A percentile compares a stretch with the other conserved stretches of the same genome.
These are phyloP conservation scores for Agrilus biguttatus DNA, from an alignment of 2,888 invertebrate species.

Conservation along the genomic window DNA sequence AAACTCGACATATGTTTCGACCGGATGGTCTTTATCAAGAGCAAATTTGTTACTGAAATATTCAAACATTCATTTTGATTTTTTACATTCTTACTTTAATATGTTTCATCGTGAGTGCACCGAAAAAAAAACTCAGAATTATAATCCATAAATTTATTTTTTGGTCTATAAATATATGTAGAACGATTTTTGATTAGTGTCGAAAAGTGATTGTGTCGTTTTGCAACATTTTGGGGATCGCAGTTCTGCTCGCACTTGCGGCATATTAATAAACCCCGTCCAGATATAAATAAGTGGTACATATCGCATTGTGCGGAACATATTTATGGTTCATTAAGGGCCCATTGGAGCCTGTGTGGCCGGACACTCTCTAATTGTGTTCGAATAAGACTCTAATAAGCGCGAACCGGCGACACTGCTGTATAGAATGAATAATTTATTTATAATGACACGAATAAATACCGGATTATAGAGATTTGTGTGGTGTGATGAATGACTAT, in stretches of 20 bases:
- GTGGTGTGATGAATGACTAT: slow-evolving; percentile 28
- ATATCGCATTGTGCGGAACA: slow-evolving; percentile 30
- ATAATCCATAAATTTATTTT: too few relatives aligned
- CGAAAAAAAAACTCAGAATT: too few relatives aligned
- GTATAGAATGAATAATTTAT: slow-evolving; percentile 30
- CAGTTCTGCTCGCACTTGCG: slow-evolving; percentile 4
- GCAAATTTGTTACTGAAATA: too few relatives aligned
- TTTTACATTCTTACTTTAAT: too few relatives aligned
- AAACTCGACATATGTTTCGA: too few relatives aligned
- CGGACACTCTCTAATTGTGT: slow-evolving; percentile 33
- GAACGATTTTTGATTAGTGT: background rate
- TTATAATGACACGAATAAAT: slow-evolving; percentile 33
- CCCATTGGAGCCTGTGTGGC: slow-evolving; percentile 29
- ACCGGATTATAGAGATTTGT: slow-evolving; percentile 33
- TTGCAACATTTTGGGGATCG: slow-evolving; percentile 8
- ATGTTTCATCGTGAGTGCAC: too few relatives aligned
- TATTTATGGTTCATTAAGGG: slow-evolving; percentile 34
- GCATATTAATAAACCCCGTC: slow-evolving; percentile 30
- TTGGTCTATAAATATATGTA: too few relatives aligned
- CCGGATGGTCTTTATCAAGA: too few relatives aligned
- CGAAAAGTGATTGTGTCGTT: background rate
- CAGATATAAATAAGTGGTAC: slow-evolving; percentile 29
- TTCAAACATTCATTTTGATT: too few relatives aligned
- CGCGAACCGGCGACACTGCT: slow-evolving; percentile 25
- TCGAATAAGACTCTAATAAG: slow-evolving; percentile 32